Percentiles rank a stretch among this genome's conserved stretches.
Conservation (phyloP, 2,113 vertebrate species). For the Colistium nudipinnis region DNA sequence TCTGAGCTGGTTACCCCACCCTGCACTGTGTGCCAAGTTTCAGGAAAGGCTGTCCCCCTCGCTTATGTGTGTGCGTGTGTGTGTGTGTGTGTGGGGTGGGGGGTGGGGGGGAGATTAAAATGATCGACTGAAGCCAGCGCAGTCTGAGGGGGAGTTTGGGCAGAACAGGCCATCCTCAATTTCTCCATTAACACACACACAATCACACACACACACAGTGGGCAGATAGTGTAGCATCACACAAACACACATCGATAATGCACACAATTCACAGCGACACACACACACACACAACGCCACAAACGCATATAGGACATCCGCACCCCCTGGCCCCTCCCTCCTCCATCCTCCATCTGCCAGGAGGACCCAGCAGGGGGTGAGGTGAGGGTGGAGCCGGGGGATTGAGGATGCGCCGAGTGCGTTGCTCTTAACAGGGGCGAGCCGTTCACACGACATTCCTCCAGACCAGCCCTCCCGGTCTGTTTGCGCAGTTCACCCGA, state of each 20-base stretch:
- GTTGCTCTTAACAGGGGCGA: constrained; percentile 67
- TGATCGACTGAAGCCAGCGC: constrained; percentile 80
- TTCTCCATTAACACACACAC: constrained; percentile 68
- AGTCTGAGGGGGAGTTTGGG: constrained; percentile 68
- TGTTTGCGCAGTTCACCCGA: constrained; percentile 57
- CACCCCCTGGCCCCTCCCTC: not conserved
- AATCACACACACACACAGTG: constrained; percentile 56
- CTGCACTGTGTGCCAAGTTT: constrained; percentile 84
- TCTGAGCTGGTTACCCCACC: constrained; percentile 89
- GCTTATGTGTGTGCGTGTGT: too few species aligned
- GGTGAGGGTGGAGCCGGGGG: constrained; percentile 9
- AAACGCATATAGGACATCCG: constrained; percentile 50
- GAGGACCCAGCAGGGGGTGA: constrained; percentile 73
- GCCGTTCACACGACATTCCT: constrained; percentile 77
- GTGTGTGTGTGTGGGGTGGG: too few species aligned
- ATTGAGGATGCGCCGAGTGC: constrained; percentile 18
- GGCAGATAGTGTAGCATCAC: constrained; percentile 46
- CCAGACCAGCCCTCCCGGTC: constrained; percentile 66
- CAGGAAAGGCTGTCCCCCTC: constrained; percentile 84
- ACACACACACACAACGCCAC: constrained; percentile 28
- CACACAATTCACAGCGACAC: constrained; percentile 36
- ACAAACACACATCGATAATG: constrained; percentile 54
- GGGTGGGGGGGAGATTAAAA: constrained; percentile 81
- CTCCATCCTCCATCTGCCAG: constrained; percentile 75
- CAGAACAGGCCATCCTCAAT: constrained; percentile 74